A percentile compares a stretch with the other conserved stretches of the same genome.
phyloP scores from a whole-genome alignment of 2,797 vertebrate species.

The Falco berigora region DNA sequence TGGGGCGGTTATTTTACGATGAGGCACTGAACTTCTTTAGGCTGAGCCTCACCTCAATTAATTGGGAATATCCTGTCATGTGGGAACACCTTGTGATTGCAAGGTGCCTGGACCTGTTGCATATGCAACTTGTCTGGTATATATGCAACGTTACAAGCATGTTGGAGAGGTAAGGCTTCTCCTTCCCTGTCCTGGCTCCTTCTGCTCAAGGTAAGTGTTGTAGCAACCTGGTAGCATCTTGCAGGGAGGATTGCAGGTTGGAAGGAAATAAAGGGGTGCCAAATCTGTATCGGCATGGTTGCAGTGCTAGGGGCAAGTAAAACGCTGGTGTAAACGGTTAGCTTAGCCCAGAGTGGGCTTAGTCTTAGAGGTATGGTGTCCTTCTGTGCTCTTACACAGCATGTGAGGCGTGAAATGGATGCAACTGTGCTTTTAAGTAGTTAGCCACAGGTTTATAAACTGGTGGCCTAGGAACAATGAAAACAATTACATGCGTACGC shows the following conservation, averaged over 20 bases:
- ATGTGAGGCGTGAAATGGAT: not conserved
- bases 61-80: not conserved
- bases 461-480: not conserved
- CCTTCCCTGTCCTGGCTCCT: not conserved
- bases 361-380: not conserved
- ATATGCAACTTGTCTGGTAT: not conserved
- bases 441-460: not conserved
- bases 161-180: not conserved
- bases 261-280: not conserved
- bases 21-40: not conserved
- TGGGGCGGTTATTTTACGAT: not conserved
- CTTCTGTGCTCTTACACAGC: not conserved
- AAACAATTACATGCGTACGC: not conserved
- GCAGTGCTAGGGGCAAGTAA: not conserved
- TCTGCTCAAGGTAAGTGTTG: not conserved
- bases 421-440: not conserved
- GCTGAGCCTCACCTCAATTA: not conserved
- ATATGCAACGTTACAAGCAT: not conserved
- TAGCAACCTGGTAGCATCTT: not conserved
- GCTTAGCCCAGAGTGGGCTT: not conserved
- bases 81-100: not conserved
- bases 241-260: not conserved
- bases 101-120: not conserved
- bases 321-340: not conserved
- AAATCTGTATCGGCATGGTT: not conserved